Percentiles rank a stretch among this genome's conserved stretches.
Conservation (phyloP, 1,140 invertebrate species). For the Lithobius niger region DNA sequence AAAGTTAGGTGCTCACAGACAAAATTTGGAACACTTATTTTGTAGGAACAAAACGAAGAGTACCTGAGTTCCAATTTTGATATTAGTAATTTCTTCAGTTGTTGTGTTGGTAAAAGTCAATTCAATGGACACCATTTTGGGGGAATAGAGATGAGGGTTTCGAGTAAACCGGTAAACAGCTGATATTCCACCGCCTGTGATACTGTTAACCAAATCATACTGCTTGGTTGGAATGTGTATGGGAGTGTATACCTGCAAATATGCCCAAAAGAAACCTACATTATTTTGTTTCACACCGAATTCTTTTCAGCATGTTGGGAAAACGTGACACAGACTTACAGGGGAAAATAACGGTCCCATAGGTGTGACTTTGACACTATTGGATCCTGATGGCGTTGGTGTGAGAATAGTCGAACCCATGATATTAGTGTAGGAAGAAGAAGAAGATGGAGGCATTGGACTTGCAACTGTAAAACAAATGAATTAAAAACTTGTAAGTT, state of each 20-base stretch:
- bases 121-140: constrained; percentile 70
- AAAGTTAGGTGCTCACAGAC: too few species aligned
- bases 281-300: neutral
- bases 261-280: neutral
- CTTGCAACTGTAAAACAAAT: constrained; percentile 2
- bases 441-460: constrained; percentile 7
- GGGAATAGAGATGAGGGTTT: constrained; percentile 69
- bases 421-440: neutral
- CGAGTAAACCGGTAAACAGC: constrained; percentile 61
- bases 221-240: constrained; percentile 45
- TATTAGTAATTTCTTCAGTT: constrained; percentile 50
- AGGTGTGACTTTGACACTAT: neutral
- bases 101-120: constrained; percentile 62
- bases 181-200: constrained; percentile 58
- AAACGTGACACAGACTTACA: neutral
- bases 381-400: neutral
- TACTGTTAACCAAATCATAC: constrained; percentile 62
- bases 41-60: too few species aligned
- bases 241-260: constrained; percentile 33
- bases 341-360: neutral
- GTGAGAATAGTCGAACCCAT: neutral
- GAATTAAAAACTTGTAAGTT: neutral
- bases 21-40: constrained; percentile 8
- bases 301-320: neutral
- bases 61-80: constrained; percentile 56